Conservation (phyloP, 1,140 invertebrate species). For the Amphibalanus amphitrite region DNA sequence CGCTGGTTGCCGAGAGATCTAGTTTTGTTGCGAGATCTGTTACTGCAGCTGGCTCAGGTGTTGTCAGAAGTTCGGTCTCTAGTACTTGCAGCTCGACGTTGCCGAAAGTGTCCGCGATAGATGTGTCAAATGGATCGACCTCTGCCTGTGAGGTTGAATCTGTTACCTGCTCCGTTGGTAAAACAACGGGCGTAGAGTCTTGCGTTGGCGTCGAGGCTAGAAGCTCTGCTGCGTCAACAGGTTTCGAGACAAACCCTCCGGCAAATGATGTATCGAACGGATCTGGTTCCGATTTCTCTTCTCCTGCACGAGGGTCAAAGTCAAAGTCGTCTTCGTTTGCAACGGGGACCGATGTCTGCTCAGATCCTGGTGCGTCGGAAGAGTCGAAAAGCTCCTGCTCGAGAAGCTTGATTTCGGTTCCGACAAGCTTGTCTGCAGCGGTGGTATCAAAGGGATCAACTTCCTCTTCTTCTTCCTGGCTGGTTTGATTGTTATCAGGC, state of each 20-base stretch:
- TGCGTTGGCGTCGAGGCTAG: not conserved
- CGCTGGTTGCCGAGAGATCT: not conserved
- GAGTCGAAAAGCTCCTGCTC: slow-evolving; percentile 16
- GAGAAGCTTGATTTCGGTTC: slow-evolving; percentile 17
- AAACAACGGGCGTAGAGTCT: slow-evolving; percentile 8
- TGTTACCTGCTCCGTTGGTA: slow-evolving; percentile 9
- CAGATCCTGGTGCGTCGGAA: not conserved
- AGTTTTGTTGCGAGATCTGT: not conserved
- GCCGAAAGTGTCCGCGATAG: slow-evolving; percentile 48
- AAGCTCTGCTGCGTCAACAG: slow-evolving; percentile 11
- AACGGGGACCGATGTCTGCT: slow-evolving; percentile 3
- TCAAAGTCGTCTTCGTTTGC: slow-evolving; percentile 42
- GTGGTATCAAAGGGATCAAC: slow-evolving; percentile 21
- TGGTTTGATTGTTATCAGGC: slow-evolving; percentile 15
- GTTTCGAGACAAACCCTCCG: slow-evolving; percentile 16
- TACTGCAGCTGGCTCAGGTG: slow-evolving; percentile 3
- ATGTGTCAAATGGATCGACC: slow-evolving; percentile 66
- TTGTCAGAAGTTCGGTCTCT: slow-evolving; percentile 25
- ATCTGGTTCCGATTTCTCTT: slow-evolving; percentile 27
- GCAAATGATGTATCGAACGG: slow-evolving; percentile 25
- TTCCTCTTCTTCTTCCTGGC: slow-evolving; percentile 13
- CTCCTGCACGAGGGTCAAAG: slow-evolving; percentile 45
- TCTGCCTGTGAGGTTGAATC: slow-evolving; percentile 18
- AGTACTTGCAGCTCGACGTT: slow-evolving; percentile 53
- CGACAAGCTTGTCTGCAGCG: slow-evolving; percentile 16